Evolutionary conservation across 2,113 vertebrate species (phyloP), one percentile per base, ranked within the genome.

Genomic region (Crypturellus undulatus): DNA sequence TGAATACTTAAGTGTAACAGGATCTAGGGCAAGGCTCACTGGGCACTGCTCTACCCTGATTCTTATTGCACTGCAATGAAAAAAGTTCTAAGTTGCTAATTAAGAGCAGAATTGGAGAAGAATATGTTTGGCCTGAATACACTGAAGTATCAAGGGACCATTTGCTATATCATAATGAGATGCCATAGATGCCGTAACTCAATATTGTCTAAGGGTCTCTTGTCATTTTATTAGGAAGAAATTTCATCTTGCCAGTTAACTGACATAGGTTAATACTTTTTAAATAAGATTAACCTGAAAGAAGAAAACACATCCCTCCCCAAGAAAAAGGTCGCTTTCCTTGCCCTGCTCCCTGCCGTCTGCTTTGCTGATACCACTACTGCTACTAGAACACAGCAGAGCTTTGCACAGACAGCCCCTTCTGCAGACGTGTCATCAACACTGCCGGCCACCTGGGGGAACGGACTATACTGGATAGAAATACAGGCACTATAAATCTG

Each of bases 11-110:
- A 94, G 65, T 68, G 56, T 24, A 79, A 82, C 67, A 94, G 89
- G 75, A 94, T 93, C 77, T 88, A 90, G 64, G 77, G 90, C 80
- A 95, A 94, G 79, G 80, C 83, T 96, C 5, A 11, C 24, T 26
- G 80, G 84, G 73, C 67, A 82, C 52, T 93, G 54, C 76, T 54
- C 71, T 71, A 76, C 60, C 78, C 62, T 81, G 49, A 62, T 79
- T 90, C 40, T 62, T 95, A 93, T 21, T 92, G 38, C 84, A 81
- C 59, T 88, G 73, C 86, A 92, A 89, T 77, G 79, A 80, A 96
- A 64, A 34, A 92, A 97, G 94, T 89, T 94, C 95, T 83, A 68
- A 87, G 69, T 70, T 85, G 62, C 70, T 97, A 95, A 97, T 97
- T 95, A 95, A 95, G 91, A 90, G 88, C 85, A 84, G 49, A 96